Evolutionary conservation across 2,113 vertebrate species (phyloP).

Genomic region (Sinosuthora webbiana): DNA sequence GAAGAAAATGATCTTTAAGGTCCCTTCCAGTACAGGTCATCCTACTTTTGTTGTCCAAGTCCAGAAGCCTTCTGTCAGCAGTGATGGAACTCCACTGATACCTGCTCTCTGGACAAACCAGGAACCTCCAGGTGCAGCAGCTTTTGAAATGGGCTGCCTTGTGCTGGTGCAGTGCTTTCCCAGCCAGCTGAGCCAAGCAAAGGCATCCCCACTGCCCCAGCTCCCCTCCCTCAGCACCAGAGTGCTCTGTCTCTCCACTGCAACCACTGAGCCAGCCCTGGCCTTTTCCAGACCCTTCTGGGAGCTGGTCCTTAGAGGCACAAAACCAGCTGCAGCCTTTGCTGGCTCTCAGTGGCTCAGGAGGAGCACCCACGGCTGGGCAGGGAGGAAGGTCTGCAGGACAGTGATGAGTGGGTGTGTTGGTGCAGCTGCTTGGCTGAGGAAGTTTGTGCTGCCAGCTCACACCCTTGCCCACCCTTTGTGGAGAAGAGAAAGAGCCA

Average conservation of each 20-base stretch:
- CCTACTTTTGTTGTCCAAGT: background rate
- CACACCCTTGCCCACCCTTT: background rate
- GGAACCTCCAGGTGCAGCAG: background rate
- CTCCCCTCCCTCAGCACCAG: background rate
- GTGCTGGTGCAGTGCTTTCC: background rate
- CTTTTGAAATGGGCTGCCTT: background rate
- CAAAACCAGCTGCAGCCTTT: background rate
- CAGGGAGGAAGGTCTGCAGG: background rate
- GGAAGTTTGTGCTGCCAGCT: background rate
- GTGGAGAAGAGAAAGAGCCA: background rate
- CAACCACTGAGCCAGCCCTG: background rate
- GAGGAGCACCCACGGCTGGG: background rate
- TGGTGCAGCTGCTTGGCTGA: background rate
- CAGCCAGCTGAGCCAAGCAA: background rate
- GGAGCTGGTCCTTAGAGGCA: background rate
- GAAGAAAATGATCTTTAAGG: background rate
- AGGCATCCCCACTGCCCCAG: background rate
- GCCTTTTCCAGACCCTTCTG: background rate
- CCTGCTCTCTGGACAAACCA: background rate
- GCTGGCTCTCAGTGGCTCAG: rapidly evolving
- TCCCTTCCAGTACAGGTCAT: background rate
- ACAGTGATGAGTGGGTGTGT: rapidly evolving
- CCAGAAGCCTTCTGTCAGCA: background rate
- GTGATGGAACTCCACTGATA: background rate
- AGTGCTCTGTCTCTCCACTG: background rate